Conservation (phyloP, 2,113 vertebrate species). For the Leptodactylus fuscus region DNA sequence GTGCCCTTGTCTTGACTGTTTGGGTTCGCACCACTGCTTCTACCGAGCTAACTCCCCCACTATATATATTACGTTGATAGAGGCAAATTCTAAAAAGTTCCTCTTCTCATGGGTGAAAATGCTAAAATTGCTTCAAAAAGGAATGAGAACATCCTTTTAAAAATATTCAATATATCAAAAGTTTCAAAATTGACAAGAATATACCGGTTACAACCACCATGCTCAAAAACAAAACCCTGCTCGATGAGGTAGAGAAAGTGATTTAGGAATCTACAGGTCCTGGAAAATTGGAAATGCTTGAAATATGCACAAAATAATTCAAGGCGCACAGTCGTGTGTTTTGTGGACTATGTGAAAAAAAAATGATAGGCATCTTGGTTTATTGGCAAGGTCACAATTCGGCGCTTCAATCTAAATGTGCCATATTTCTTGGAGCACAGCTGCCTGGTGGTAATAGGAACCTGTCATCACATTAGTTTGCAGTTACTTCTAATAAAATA, state of each 20-base stretch:
- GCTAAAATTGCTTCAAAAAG: background rate
- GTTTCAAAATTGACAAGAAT: too few species aligned
- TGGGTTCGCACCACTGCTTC: too few species aligned
- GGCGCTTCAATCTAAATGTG: constrained; percentile 49
- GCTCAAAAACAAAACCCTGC: background rate
- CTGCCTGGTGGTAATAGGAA: constrained; percentile 51
- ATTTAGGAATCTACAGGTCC: constrained; percentile 15
- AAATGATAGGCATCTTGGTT: constrained; percentile 52
- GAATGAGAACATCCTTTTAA: background rate
- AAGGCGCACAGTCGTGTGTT: constrained; percentile 1
- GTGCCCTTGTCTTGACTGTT: too few species aligned
- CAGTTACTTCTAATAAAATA: constrained; percentile 59
- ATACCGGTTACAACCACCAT: background rate
- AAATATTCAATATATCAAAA: background rate
- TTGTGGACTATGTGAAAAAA: constrained; percentile 39
- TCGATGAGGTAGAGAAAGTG: background rate
- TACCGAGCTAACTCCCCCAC: too few species aligned
- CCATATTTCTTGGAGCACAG: constrained; percentile 33
- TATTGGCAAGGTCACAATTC: constrained; percentile 54
- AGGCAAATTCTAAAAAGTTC: background rate
- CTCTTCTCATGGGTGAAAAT: background rate
- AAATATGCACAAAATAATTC: constrained; percentile 33
- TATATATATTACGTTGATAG: background rate
- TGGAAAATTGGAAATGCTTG: background rate
- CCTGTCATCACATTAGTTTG: constrained; percentile 57